These are phyloP conservation scores for Oxygymnocypris stewartii DNA, from an alignment of 2,113 vertebrate species.

Conservation along the genomic window DNA sequence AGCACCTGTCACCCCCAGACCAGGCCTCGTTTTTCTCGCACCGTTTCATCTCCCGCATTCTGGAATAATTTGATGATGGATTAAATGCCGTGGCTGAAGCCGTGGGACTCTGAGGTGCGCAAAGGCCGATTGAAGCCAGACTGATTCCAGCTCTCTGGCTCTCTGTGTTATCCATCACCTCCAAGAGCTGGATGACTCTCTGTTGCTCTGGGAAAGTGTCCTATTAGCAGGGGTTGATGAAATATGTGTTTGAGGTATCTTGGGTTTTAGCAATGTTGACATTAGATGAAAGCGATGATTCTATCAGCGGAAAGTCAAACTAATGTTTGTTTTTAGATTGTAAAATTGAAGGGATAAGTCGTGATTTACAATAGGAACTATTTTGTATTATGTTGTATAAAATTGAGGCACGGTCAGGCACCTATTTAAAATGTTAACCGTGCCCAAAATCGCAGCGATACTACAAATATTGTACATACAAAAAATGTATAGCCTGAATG, in stretches of 20 bases:
- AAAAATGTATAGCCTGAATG: too few relatives aligned
- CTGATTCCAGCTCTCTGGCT: conserved; percentile 43
- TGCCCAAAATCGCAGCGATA: background rate
- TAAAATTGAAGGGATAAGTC: background rate
- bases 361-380: background rate
- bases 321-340: background rate
- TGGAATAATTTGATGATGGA: conserved; percentile 62
- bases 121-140: conserved; percentile 50
- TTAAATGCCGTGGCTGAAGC: conserved; percentile 54
- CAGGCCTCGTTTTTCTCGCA: conserved; percentile 55
- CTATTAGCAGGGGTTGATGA: background rate
- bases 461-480: background rate
- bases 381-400: background rate
- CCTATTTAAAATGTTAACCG: background rate
- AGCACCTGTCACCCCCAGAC: conserved; percentile 55
- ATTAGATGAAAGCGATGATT: background rate
- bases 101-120: conserved; percentile 33
- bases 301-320: background rate
- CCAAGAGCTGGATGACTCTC: background rate
- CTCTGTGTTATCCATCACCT: conserved; percentile 45
- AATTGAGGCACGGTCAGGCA: background rate
- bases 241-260: conserved; percentile 5
- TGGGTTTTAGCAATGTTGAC: conserved; percentile 1
- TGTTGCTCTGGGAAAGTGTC: background rate
- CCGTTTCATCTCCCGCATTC: conserved; percentile 45